phyloP scores from a whole-genome alignment of 2,888 invertebrate genomes.

The Arrhopalites spinosus region DNA sequence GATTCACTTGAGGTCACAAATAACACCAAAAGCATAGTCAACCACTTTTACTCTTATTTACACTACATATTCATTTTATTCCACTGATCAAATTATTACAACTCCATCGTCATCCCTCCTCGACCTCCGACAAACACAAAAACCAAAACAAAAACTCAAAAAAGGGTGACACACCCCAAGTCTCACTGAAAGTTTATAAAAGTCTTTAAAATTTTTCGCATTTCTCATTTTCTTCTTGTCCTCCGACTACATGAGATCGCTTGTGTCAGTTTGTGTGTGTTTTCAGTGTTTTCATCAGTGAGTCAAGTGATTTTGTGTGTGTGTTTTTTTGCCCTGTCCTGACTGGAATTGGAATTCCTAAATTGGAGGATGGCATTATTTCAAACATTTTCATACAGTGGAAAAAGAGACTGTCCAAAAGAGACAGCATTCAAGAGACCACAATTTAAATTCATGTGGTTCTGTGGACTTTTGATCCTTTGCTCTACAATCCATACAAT shows the following conservation, averaged over 20 bases:
- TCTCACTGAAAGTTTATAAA: constrained; percentile 29
- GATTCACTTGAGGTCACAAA: constrained; percentile 31
- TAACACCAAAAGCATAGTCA: neutral
- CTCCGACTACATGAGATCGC: too few relatives aligned
- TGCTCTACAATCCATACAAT: neutral
- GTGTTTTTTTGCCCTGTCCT: too few relatives aligned
- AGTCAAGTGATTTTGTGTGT: too few relatives aligned
- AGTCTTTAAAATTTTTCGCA: constrained; percentile 10
- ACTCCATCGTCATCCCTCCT: neutral
- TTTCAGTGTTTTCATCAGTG: too few relatives aligned
- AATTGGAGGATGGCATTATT: too few relatives aligned
- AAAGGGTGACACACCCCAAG: constrained; percentile 21
- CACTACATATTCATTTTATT: neutral
- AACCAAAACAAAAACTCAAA: neutral
- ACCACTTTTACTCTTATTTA: constrained; percentile 16
- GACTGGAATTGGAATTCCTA: too few relatives aligned
- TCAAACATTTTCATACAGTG: too few relatives aligned
- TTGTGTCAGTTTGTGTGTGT: too few relatives aligned
- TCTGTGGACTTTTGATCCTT: neutral
- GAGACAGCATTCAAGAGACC: too few relatives aligned
- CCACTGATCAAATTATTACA: neutral
- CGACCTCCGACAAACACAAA: neutral
- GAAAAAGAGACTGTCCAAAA: too few relatives aligned
- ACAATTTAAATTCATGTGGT: too few relatives aligned
- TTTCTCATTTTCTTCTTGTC: constrained; percentile 14